A percentile compares a stretch with the other conserved stretches of the same genome.
Evolutionary conservation across 2,888 invertebrate species (phyloP).

Genomic region (Venustoraphidia nigricollis): DNA sequence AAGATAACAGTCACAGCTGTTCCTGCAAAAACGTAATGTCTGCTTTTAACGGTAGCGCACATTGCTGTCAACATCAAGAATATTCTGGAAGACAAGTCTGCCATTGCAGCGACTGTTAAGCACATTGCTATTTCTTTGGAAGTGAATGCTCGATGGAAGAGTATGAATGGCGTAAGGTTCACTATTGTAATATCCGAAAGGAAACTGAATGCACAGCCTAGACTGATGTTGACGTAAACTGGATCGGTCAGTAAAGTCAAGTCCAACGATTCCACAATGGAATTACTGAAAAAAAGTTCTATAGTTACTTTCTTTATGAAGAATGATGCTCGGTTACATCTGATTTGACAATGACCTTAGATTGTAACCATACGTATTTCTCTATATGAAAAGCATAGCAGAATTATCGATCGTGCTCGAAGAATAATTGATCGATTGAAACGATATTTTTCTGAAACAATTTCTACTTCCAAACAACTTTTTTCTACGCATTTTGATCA

Average conservation of each 20-base stretch:
- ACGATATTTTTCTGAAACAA: too few relatives aligned
- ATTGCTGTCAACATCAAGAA: constrained; percentile 44
- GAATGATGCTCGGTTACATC: too few relatives aligned
- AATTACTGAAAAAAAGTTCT: constrained; percentile 25
- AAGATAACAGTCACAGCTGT: constrained; percentile 48
- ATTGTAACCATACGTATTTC: too few relatives aligned
- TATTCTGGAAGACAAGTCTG: constrained; percentile 50
- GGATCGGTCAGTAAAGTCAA: constrained; percentile 44
- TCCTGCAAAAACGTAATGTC: constrained; percentile 47
- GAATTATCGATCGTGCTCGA: too few relatives aligned
- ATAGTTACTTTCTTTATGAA: constrained; percentile 16
- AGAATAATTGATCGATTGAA: too few relatives aligned
- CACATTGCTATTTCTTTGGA: constrained; percentile 46
- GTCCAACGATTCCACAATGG: constrained; percentile 42
- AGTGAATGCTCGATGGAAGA: constrained; percentile 38
- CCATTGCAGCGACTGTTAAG: constrained; percentile 51
- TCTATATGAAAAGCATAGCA: too few relatives aligned
- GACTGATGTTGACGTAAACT: constrained; percentile 49
- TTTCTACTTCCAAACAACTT: too few relatives aligned
- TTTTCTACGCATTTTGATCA: too few relatives aligned
- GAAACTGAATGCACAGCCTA: constrained; percentile 51
- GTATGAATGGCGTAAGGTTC: constrained; percentile 48
- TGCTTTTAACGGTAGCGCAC: constrained; percentile 42
- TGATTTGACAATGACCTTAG: too few relatives aligned
- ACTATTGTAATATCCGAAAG: constrained; percentile 56